phyloP scores from a whole-genome alignment of 2,888 invertebrate genomes.

The Megamerina dolium region DNA sequence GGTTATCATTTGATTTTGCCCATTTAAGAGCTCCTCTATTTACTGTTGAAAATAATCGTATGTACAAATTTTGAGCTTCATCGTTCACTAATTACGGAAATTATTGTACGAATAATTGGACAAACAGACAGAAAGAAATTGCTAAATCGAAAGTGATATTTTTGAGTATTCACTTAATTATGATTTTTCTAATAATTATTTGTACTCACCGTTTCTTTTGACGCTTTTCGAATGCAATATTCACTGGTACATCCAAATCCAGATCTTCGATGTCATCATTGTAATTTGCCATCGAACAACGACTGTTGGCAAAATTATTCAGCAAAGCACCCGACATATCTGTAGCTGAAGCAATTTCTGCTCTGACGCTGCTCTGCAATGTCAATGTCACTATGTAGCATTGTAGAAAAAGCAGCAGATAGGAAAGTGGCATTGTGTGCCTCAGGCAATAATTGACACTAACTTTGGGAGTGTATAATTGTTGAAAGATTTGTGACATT shows the following conservation, averaged over 20 bases:
- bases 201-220: slow-evolving; percentile 45
- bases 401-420: slow-evolving; percentile 11
- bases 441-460: too few species aligned
- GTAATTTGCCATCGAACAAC: slow-evolving; percentile 33
- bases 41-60: too few species aligned
- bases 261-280: slow-evolving; percentile 46
- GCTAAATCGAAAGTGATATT: too few species aligned
- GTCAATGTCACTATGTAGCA: slow-evolving; percentile 16
- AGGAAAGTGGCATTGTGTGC: neutral
- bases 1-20: too few species aligned
- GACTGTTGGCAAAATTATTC: slow-evolving; percentile 24
- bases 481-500: too few species aligned
- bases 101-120: too few species aligned
- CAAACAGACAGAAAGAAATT: too few species aligned
- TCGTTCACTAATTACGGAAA: too few species aligned
- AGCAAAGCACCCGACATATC: slow-evolving; percentile 21
- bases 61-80: too few species aligned
- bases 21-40: too few species aligned
- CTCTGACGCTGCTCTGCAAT: slow-evolving; percentile 12
- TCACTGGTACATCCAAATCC: slow-evolving; percentile 42
- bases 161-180: too few species aligned
- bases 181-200: too few species aligned
- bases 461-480: slow-evolving; percentile 26
- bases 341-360: slow-evolving; percentile 20
- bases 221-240: slow-evolving; percentile 39